A percentile compares a stretch with the other conserved stretches of the same genome.
phyloP scores from a whole-genome alignment of 2,113 vertebrate species.

The Apeltes quadracus region DNA sequence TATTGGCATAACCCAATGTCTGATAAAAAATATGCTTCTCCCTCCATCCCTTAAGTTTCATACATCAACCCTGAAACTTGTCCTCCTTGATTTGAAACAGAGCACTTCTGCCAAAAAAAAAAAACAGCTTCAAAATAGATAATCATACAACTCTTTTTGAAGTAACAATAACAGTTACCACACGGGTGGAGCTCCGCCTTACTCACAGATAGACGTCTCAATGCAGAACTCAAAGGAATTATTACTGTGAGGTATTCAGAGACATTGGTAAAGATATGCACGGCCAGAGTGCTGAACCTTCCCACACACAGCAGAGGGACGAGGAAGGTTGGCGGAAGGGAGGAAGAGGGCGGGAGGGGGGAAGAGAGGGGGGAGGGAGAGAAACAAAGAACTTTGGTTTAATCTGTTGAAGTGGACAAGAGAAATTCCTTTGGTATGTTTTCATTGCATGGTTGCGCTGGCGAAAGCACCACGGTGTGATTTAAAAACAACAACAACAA shows the following conservation, averaged over 20 bases:
- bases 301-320: slow-evolving; percentile 73
- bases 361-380: slow-evolving; percentile 35
- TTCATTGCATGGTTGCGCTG: slow-evolving; percentile 97
- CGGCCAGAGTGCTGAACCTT: slow-evolving; percentile 87
- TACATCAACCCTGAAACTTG: slow-evolving; percentile 82
- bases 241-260: slow-evolving; percentile 99
- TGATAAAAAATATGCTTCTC: slow-evolving; percentile 84
- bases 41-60: slow-evolving; percentile 84
- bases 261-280: slow-evolving; percentile 94
- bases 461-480: slow-evolving; percentile 98
- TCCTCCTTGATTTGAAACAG: slow-evolving; percentile 85
- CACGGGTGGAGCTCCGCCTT: slow-evolving; percentile 93
- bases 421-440: slow-evolving; percentile 96
- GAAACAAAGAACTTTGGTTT: slow-evolving; percentile 93
- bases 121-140: slow-evolving; percentile 89
- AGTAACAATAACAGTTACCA: slow-evolving; percentile 93
- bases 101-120: slow-evolving; percentile 82
- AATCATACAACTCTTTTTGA: slow-evolving; percentile 88
- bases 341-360: slow-evolving; percentile 42
- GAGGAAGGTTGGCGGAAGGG: slow-evolving; percentile 69
- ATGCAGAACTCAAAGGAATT: slow-evolving; percentile 96
- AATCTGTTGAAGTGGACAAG: slow-evolving; percentile 89
- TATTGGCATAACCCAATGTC: slow-evolving; percentile 81
- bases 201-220: slow-evolving; percentile 92
- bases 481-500: too few relatives aligned